A percentile compares a stretch with the other conserved stretches of the same genome.
phyloP scores from a whole-genome alignment of 2,113 vertebrate genomes.

The Nanorana parkeri region DNA sequence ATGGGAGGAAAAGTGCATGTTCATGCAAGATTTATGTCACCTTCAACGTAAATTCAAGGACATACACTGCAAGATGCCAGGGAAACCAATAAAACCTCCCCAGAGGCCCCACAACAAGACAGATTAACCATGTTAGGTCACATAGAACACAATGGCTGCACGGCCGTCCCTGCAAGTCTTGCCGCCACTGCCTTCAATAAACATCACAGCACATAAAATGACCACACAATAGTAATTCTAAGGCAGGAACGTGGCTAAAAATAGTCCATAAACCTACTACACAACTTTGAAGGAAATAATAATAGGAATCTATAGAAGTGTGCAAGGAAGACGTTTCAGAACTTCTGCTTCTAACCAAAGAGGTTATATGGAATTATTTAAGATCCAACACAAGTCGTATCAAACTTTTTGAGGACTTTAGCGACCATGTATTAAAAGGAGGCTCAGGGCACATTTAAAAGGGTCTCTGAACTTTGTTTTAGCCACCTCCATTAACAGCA shows the following conservation, averaged over 20 bases:
- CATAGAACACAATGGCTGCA: not conserved
- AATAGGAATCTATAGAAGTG: not conserved
- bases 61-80: not conserved
- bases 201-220: not conserved
- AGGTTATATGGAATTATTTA: no score
- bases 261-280: not conserved
- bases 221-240: not conserved
- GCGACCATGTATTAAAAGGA: no score
- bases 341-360: no score
- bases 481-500: no score
- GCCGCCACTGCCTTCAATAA: no score
- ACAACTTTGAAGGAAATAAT: not conserved
- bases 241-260: not conserved
- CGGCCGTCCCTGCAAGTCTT: no score
- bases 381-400: no score
- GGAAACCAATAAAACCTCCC: not conserved
- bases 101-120: not conserved
- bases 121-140: not conserved
- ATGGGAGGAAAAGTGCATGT: not conserved
- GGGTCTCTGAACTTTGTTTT: no score
- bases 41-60: slow-evolving; percentile 20
- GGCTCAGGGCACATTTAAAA: no score
- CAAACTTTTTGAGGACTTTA: no score
- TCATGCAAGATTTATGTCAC: slow-evolving; percentile 43
- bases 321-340: no score